Base-by-base conservation (phyloP, 2,797 vertebrate species). In the Sus cebifrons region DNA sequence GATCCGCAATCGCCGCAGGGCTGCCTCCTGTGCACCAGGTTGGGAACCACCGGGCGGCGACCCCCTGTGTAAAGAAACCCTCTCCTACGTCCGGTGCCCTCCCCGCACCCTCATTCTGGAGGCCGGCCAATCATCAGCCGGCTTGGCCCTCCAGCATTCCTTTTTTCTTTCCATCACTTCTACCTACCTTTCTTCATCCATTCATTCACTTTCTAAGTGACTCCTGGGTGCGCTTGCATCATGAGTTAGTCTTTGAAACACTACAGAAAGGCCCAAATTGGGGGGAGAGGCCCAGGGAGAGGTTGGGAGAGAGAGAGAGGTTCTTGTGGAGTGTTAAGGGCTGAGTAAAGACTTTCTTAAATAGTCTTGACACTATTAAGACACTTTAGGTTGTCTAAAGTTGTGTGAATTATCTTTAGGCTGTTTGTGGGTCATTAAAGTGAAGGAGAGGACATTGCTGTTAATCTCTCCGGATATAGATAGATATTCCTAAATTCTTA, bases 121-220 rank as follows among this genome's bases (percentile, higher is more conserved):
- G 52, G 12, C 27, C 78, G 71, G 89, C 91, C 89, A 94, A 91
- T 96, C 89, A 79, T 54, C 82, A 54, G 21, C 74, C 58, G 11
- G 20, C n/a, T 65, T 75, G 49, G 32, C 52, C 68, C 4, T 14
- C 71, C 32, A 94, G 25, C 49, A 10, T 86, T 67, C 60, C 49
- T 32, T 90, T 70, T 23, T 40, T 4, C 11, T 44, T 14, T 90
- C 87, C 71, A 58, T 97, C 44, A 32, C 73, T 7, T 89, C 40
- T 60, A 68, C 91, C 74, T 92, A 71, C 23, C 54, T 10, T 81
- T 32, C 12, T 75, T 67, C 65, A 20, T 70, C 73, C 7, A 0
- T 40, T 93, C 62, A 20, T 20, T 86, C 71, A 27, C 60, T 87
- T 89, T 67, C 14, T 18, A 23, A 27, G 52, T 32, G 29, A 20